Conservation (phyloP, 2,113 vertebrate species). For the Tachysurus fulvidraco region DNA sequence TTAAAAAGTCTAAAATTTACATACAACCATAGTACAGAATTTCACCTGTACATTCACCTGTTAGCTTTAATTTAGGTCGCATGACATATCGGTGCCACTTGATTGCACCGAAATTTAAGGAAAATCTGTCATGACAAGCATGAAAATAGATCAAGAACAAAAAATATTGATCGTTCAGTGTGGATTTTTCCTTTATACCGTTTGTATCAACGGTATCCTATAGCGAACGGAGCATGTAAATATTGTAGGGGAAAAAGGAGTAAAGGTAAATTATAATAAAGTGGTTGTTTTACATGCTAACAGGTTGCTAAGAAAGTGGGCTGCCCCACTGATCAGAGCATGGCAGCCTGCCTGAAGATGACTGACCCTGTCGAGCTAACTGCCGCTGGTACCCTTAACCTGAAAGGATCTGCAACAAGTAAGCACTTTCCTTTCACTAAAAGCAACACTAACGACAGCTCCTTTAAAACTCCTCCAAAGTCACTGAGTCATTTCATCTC, state of each 20-base stretch:
- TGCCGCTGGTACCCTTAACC: slow-evolving; percentile 69
- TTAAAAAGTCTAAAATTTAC: not conserved
- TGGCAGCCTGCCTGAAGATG: slow-evolving; percentile 80
- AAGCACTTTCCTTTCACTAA: slow-evolving; percentile 29
- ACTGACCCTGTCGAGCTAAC: slow-evolving; percentile 76
- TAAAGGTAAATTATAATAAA: not conserved
- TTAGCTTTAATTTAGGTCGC: not conserved
- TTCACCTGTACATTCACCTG: not conserved
- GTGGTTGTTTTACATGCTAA: not conserved
- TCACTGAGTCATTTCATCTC: not conserved
- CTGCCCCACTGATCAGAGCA: slow-evolving; percentile 73
- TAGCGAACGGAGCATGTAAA: not conserved
- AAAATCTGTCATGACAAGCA: not conserved
- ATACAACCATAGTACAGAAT: too few species aligned
- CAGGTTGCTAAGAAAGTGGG: slow-evolving; percentile 82
- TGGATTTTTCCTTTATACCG: not conserved
- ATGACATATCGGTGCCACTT: not conserved
- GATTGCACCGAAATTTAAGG: not conserved
- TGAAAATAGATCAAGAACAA: not conserved
- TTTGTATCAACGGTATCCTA: not conserved
- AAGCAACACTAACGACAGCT: not conserved
- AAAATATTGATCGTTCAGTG: not conserved
- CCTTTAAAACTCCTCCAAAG: not conserved
- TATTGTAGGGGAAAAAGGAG: too few species aligned
- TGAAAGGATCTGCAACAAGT: slow-evolving; percentile 68